Percentiles rank a stretch among this genome's conserved stretches.
Evolutionary conservation across 37 sponge, comb jelly and placozoan species (phyloP).

Genomic region (Halichondria panicea): DNA sequence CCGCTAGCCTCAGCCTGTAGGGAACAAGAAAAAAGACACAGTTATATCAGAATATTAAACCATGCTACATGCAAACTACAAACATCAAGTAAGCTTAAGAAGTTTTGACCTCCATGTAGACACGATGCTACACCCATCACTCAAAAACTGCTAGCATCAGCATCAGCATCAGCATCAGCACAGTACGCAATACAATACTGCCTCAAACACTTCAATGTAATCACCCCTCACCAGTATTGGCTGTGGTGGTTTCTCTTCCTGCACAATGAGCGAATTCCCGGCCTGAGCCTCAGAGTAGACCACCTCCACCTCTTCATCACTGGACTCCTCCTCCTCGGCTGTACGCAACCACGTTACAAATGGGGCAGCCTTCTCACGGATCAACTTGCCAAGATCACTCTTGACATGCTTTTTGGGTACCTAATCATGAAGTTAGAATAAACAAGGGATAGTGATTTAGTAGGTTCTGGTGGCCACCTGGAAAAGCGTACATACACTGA

Average conservation of each 20-base stretch:
- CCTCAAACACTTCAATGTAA: no score
- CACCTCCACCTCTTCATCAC: conserved; percentile 77
- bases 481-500: not conserved
- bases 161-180: no score
- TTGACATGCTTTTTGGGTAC: conserved; percentile 82
- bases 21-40: not conserved
- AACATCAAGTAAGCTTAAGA: not conserved
- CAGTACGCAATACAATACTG: no score
- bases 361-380: conserved; percentile 82
- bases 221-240: no score
- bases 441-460: not conserved
- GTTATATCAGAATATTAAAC: no score
- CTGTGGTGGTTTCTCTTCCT: not conserved
- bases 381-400: conserved; percentile 67
- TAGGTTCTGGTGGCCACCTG: not conserved
- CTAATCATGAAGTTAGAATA: conserved; percentile 17
- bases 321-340: conserved; percentile 90
- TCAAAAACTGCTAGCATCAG: no score
- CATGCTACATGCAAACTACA: no score
- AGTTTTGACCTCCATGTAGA: not conserved
- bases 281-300: conserved; percentile 30
- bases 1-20: not conserved
- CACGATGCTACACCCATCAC: not conserved
- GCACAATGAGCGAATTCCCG: not conserved
- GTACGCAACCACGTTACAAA: conserved; percentile 89